Base-by-base conservation (phyloP, 2,888 invertebrate genomes). In the Hipparchia semele region DNA sequence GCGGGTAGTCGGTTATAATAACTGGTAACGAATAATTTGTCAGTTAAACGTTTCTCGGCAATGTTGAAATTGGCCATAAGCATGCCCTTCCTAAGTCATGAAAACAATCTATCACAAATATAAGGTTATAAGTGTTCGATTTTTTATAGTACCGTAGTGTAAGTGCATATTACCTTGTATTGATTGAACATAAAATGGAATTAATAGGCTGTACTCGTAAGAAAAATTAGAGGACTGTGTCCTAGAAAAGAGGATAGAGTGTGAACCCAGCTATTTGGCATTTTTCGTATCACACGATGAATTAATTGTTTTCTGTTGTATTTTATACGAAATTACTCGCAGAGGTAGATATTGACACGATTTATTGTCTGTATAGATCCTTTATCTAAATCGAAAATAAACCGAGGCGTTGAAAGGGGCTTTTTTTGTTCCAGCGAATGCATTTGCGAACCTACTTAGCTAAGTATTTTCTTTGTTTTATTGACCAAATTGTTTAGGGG, bases 361-460 rank as follows among this genome's bases (percentile, higher is more conserved):
- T 85, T 86, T 85, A 86, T 84, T 82, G 78, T 75, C 72, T 75
- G 80, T 79, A 82, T 78, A 71, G 73, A 75, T 77, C 72, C 82
- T 85, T 86, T 87, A 90, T 90, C 90, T 89, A 87, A 90, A 90
- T 91, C 85, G 88, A 86, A 75, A 84, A 82, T 84, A 82, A 82
- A 75, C 78, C 65, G 70, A 73, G 75, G 77, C 81, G 83, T 83
- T 73, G 70, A 74, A 60, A 71, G 61, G 71, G 73, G 67, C 66
- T 46, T 54, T 70, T 71, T 72, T 72, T 58, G n/a, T 68, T 68
- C 61, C 74, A 61, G 70, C 59, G 64, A 73, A 60, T 56, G 61
- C 72, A 61, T 76, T 76, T 74, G 65, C 73, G 71, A 73, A 70
- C 51, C 39, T 67, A 45, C 45, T 39, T 65, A 65, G 23, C 45